Evolutionary conservation across 64 coral and sea anemone genomes (phyloP).

Genomic region (Actinia equina): DNA sequence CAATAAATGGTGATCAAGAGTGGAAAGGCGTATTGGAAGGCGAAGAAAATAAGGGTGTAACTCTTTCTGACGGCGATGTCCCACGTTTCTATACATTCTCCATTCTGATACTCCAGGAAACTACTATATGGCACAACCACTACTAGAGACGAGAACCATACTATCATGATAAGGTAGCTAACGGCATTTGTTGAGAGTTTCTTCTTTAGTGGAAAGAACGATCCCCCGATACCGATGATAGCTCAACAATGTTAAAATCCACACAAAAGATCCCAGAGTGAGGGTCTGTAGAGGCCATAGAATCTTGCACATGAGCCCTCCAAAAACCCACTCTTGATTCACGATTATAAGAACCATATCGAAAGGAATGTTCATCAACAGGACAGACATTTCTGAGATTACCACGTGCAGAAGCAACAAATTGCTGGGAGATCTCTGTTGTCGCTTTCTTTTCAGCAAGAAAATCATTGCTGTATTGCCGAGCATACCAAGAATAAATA

Average conservation of each 20-base stretch:
- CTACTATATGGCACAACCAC: constrained; percentile 48
- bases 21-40: constrained; percentile 60
- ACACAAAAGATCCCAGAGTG: constrained; percentile 54
- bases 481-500: constrained; percentile 58
- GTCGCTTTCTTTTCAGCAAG: constrained; percentile 42
- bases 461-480: constrained; percentile 67
- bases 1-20: constrained; percentile 52
- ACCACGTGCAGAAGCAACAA: constrained; percentile 72
- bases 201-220: constrained; percentile 38
- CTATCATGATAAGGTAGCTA: constrained; percentile 7
- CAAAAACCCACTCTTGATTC: constrained; percentile 55
- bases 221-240: constrained; percentile 61
- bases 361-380: constrained; percentile 65
- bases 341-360: constrained; percentile 48
- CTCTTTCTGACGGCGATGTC: neutral
- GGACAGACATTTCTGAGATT: constrained; percentile 53
- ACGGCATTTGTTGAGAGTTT: neutral
- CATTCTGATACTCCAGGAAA: constrained; percentile 46
- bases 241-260: constrained; percentile 67
- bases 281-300: constrained; percentile 75
- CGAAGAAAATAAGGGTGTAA: constrained; percentile 53
- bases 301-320: constrained; percentile 55
- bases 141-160: constrained; percentile 57
- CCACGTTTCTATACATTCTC: constrained; percentile 69
- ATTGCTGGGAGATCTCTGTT: constrained; percentile 49